Evolutionary conservation across 2,888 invertebrate genomes (phyloP).

Genomic region (Rosalia funebris): DNA sequence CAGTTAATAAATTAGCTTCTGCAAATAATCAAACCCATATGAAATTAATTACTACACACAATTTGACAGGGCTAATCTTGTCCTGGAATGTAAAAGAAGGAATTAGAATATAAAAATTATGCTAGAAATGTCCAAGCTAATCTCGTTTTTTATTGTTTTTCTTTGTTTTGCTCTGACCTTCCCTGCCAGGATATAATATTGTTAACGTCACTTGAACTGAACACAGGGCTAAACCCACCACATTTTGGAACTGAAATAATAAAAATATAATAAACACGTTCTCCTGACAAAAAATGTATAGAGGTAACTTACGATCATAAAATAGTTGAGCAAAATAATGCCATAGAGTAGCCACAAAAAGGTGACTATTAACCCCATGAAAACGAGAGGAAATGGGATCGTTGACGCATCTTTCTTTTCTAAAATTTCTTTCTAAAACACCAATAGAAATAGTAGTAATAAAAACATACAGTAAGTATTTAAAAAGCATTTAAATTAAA

Average conservation of each 20-base stretch:
- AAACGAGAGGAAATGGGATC: conserved; percentile 88
- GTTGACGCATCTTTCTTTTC: conserved; percentile 83
- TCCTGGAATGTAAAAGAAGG: conserved; percentile 37
- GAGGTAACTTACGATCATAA: conserved; percentile 75
- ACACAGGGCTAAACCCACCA: conserved; percentile 71
- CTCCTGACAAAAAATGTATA: not conserved
- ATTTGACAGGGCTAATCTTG: not conserved
- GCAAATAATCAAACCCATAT: too few relatives aligned
- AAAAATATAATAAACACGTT: conserved; percentile 1
- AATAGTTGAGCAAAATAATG: conserved; percentile 77
- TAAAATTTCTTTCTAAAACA: conserved; percentile 80
- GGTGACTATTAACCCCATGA: conserved; percentile 82
- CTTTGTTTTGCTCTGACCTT: conserved; percentile 40
- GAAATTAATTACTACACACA: too few relatives aligned
- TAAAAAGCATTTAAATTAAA: too few relatives aligned
- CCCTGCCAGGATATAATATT: conserved; percentile 70
- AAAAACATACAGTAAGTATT: too few relatives aligned
- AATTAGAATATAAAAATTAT: conserved; percentile 13
- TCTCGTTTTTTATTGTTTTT: conserved; percentile 38
- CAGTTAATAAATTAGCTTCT: too few relatives aligned
- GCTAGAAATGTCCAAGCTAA: conserved; percentile 12
- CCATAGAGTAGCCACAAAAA: conserved; percentile 86
- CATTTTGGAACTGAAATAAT: conserved; percentile 76
- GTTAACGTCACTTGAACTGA: conserved; percentile 74
- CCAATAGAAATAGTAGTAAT: too few relatives aligned